Conservation (phyloP, 2,888 invertebrate species). For the Meghimatium bilineatum region DNA sequence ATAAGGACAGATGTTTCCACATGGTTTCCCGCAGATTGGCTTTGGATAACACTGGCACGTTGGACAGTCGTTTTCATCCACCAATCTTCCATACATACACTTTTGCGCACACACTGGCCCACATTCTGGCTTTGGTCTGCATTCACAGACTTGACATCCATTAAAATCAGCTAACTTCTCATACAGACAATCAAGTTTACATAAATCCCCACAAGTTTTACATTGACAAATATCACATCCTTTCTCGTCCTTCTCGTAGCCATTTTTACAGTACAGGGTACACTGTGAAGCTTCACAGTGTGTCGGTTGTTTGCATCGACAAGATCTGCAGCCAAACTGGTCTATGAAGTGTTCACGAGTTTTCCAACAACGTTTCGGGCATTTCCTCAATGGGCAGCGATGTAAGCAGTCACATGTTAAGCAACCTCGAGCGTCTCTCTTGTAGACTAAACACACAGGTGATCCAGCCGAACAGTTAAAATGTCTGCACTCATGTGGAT, state of each 20-base stretch:
- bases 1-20: not conserved
- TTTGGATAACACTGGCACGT: not conserved
- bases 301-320: not conserved
- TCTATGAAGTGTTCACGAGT: not conserved
- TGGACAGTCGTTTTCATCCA: not conserved
- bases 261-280: not conserved
- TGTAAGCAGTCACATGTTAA: not conserved
- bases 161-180: not conserved
- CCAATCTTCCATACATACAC: not conserved
- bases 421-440: not conserved
- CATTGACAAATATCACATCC: conserved; percentile 3
- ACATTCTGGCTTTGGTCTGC: not conserved
- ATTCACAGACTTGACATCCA: not conserved
- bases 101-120: not conserved
- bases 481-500: not conserved
- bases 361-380: not conserved
- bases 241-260: not conserved
- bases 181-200: not conserved
- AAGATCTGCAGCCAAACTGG: not conserved
- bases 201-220: not conserved
- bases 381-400: not conserved
- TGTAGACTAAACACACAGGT: not conserved
- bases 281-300: not conserved
- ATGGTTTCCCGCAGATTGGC: not conserved
- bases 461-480: not conserved